phyloP scores from a whole-genome alignment of 2,797 vertebrate species.

The Pangasius mekongensis region DNA sequence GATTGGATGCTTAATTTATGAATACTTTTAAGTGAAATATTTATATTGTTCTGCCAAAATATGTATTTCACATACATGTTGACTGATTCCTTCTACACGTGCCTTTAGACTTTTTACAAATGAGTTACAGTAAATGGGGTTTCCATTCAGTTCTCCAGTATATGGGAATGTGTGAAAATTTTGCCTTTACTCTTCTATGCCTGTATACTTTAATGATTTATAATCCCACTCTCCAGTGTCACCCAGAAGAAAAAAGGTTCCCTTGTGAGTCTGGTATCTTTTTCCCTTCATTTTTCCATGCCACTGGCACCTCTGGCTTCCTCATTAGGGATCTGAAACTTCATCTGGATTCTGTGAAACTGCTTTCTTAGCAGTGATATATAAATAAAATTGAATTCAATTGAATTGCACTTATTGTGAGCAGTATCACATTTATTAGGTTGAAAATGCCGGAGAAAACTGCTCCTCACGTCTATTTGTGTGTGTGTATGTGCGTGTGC shows the following conservation, averaged over 20 bases:
- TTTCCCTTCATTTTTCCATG: background rate
- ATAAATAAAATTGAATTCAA: background rate
- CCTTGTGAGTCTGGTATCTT: background rate
- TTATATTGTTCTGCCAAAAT: background rate
- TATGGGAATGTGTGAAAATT: background rate
- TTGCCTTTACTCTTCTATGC: background rate
- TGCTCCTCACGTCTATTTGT: background rate
- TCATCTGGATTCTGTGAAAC: background rate
- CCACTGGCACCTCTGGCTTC: background rate
- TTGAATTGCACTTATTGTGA: no score
- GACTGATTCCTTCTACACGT: background rate
- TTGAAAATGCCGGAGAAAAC: background rate
- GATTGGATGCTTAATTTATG: background rate
- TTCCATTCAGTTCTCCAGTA: background rate
- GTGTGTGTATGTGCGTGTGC: background rate
- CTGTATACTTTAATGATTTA: slow-evolving; percentile 13
- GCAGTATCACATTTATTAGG: background rate
- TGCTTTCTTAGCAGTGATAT: background rate
- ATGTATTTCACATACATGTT: background rate
- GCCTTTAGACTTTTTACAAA: background rate
- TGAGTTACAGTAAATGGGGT: background rate
- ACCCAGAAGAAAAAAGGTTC: background rate
- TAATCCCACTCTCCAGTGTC: background rate
- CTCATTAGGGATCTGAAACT: background rate
- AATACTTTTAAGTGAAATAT: background rate